phyloP scores from a whole-genome alignment of 2,113 vertebrate genomes.

The Tachycineta bicolor region DNA sequence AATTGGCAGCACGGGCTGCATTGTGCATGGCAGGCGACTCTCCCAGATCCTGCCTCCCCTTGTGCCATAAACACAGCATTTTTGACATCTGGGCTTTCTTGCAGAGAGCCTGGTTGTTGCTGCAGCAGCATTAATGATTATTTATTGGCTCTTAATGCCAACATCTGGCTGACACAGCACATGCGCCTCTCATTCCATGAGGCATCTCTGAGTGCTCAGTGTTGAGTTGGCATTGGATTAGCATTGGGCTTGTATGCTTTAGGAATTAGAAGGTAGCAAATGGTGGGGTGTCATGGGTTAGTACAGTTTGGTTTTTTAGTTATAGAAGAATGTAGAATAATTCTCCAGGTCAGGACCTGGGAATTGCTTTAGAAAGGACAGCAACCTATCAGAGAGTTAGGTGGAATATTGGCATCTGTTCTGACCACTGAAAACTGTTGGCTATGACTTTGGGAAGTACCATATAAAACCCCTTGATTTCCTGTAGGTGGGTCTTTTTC shows the following conservation, averaged over 20 bases:
- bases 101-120: background rate
- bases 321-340: too few relatives aligned
- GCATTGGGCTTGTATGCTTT: background rate
- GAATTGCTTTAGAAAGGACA: too few relatives aligned
- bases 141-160: constrained; percentile 1
- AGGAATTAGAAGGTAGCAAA: background rate
- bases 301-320: too few relatives aligned
- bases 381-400: too few relatives aligned
- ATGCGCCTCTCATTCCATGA: background rate
- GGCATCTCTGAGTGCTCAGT: background rate
- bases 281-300: too few relatives aligned
- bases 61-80: fast-evolving
- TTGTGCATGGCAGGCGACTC: background rate
- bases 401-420: too few relatives aligned
- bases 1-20: background rate
- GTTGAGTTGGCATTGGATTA: background rate
- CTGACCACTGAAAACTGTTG: too few relatives aligned
- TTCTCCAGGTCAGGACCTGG: too few relatives aligned
- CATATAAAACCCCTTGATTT: too few relatives aligned
- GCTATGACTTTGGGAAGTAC: too few relatives aligned
- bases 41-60: background rate
- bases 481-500: too few relatives aligned
- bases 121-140: background rate
- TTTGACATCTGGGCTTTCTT: background rate
- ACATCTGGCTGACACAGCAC: background rate